Evolutionary conservation across 2,113 vertebrate genomes (phyloP), one percentile per base, ranked within the genome.

Genomic region (Brachyhypopomus gauderio): DNA sequence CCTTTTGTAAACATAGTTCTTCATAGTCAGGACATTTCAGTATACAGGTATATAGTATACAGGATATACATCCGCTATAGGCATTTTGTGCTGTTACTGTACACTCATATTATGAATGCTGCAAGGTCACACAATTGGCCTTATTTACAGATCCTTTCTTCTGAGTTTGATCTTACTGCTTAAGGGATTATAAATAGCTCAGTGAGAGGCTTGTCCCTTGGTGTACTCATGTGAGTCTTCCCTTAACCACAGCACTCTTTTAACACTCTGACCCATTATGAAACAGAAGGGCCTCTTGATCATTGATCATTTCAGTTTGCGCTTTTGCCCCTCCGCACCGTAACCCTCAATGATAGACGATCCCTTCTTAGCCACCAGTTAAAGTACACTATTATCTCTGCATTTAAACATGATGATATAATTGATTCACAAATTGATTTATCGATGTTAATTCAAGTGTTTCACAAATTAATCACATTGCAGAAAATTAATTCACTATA

Each of bases 361-460:
- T 87, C 85, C 89, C 91, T 88, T 89, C 89, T 82, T 77, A 86
- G 55, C 25, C 85, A 58, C 83, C 22, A 88, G 89, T 93, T 74
- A 90, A 91, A 92, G 86, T 30, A 88, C 88, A 90, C 89, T 91
- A 91, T 93, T 91, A 91, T 92, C 88, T 88, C 91, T 90, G 87
- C 87, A 63, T 85, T 92, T 91, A 91, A 85, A 92, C 91, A 90
- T 88, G 87, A 93, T 90, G 92, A 94, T 94, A 88, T 94, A 92
- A 91, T 90, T 94, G 93, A 93, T 94, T 94, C 91, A 89, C 90
- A 93, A 92, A 93, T 91, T 91, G 92, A 95, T 94, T 94, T 93
- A 91, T 92, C 92, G 93, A 92, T 93, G 87, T 91, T 87, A 92
- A 89, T 90, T 94, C 93, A 93, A 95, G 93, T 95, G 90, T 92